A percentile compares a stretch with the other conserved stretches of the same genome.
phyloP scores from a whole-genome alignment of 2,113 vertebrate species.

The Rhabdornis inornatus region DNA sequence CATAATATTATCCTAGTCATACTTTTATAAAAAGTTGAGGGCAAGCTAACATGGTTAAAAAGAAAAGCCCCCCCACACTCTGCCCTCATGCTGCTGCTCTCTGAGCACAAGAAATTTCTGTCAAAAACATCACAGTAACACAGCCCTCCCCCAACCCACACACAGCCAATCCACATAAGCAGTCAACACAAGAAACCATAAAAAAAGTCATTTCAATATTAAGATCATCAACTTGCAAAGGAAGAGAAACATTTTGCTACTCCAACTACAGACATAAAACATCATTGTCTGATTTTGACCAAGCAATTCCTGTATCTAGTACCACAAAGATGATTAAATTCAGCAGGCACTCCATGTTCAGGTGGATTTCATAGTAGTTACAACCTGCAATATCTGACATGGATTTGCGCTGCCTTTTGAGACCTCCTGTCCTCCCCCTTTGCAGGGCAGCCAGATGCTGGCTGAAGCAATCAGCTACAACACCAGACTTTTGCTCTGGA shows the following conservation, averaged over 20 bases:
- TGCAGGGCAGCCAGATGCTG: background rate
- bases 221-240: background rate
- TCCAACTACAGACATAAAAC: background rate
- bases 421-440: background rate
- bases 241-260: background rate
- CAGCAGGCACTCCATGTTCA: background rate
- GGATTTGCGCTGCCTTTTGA: background rate
- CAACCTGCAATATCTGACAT: background rate
- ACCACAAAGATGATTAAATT: background rate
- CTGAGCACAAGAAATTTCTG: background rate
- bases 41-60: background rate
- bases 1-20: background rate
- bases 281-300: background rate
- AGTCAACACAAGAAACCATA: background rate
- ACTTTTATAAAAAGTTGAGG: background rate
- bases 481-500: background rate
- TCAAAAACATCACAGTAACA: background rate
- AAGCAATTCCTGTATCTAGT: background rate
- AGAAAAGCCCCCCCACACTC: background rate
- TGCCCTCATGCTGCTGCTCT: background rate
- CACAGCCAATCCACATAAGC: background rate
- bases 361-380: background rate
- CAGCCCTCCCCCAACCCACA: background rate
- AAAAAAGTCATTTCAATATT: background rate
- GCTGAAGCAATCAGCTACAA: background rate